Conservation (phyloP, 2,113 vertebrate species). For the Hirundichthys speculiger region DNA sequence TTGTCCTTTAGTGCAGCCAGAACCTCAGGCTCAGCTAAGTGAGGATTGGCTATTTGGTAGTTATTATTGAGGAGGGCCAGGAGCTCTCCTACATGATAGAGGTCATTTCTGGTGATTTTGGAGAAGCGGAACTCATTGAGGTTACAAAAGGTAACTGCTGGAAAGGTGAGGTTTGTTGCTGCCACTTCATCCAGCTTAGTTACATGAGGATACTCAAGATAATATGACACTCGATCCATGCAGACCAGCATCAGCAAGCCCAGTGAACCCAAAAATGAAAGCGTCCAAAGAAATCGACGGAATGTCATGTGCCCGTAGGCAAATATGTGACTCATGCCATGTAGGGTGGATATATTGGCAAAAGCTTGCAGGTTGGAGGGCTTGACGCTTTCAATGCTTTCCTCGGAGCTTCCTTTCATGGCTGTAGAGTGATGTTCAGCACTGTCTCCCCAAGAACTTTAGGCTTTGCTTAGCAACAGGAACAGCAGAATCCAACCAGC, state of each 20-base stretch:
- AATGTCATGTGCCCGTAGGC: slow-evolving; percentile 86
- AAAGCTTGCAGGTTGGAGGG: slow-evolving; percentile 86
- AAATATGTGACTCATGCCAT: slow-evolving; percentile 91
- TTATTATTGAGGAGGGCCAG: slow-evolving; percentile 87
- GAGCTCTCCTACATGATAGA: slow-evolving; percentile 89
- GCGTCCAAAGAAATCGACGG: slow-evolving; percentile 85
- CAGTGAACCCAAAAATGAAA: slow-evolving; percentile 86
- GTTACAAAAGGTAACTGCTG: slow-evolving; percentile 89
- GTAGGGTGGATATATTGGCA: slow-evolving; percentile 87
- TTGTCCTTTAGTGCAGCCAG: slow-evolving; percentile 86
- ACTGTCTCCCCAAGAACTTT: slow-evolving; percentile 69
- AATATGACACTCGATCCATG: slow-evolving; percentile 86
- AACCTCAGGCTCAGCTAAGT: slow-evolving; percentile 85
- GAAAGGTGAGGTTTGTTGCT: slow-evolving; percentile 88
- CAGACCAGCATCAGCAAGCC: slow-evolving; percentile 85
- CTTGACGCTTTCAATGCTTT: slow-evolving; percentile 82
- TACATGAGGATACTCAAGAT: slow-evolving; percentile 85
- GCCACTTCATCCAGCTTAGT: slow-evolving; percentile 86
- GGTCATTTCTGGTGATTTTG: slow-evolving; percentile 87
- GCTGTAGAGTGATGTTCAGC: slow-evolving; percentile 60
- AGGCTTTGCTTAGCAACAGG: slow-evolving; percentile 76
- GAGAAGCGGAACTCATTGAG: slow-evolving; percentile 91
- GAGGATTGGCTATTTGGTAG: slow-evolving; percentile 85
- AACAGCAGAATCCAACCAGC: slow-evolving; percentile 52
- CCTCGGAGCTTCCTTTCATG: slow-evolving; percentile 85